A percentile compares a stretch with the other conserved stretches of the same genome.
These are phyloP conservation scores for Pogonophryne albipinna DNA, from an alignment of 2,797 vertebrate genomes.

Conservation along the genomic window DNA sequence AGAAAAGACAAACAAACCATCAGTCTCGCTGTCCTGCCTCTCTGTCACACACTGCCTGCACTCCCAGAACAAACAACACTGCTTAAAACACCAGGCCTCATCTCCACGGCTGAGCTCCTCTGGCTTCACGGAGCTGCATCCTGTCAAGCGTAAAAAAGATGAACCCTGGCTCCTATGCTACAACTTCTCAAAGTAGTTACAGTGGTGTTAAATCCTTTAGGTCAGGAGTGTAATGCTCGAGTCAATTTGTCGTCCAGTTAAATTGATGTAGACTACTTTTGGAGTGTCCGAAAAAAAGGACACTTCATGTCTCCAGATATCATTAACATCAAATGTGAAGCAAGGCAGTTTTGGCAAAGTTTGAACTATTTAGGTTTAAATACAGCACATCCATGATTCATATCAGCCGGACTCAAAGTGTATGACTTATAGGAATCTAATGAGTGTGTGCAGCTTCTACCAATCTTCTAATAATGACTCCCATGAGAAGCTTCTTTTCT, in stretches of 20 bases:
- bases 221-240: constrained; percentile 10
- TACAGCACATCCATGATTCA: constrained; percentile 9
- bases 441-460: background rate
- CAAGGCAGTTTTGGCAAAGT: constrained; percentile 12
- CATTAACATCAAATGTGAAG: constrained; percentile 45
- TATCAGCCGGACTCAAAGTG: background rate
- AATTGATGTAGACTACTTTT: constrained; percentile 50
- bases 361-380: constrained; percentile 41
- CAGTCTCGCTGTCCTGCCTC: constrained; percentile 43
- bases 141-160: constrained; percentile 39
- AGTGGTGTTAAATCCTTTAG: constrained; percentile 45
- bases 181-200: constrained; percentile 48
- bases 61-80: constrained; percentile 49
- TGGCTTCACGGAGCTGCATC: constrained; percentile 32
- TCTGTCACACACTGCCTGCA: constrained; percentile 56
- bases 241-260: constrained; percentile 23
- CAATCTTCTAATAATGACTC: background rate
- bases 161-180: constrained; percentile 14
- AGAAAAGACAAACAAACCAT: constrained; percentile 63
- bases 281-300: constrained; percentile 37
- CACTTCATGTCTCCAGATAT: constrained; percentile 44
- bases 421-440: background rate
- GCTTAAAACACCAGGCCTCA: constrained; percentile 52
- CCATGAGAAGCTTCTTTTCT: background rate
- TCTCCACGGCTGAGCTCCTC: constrained; percentile 38